Conservation (phyloP, 2,888 invertebrate genomes). For the Escarpia spicata region DNA sequence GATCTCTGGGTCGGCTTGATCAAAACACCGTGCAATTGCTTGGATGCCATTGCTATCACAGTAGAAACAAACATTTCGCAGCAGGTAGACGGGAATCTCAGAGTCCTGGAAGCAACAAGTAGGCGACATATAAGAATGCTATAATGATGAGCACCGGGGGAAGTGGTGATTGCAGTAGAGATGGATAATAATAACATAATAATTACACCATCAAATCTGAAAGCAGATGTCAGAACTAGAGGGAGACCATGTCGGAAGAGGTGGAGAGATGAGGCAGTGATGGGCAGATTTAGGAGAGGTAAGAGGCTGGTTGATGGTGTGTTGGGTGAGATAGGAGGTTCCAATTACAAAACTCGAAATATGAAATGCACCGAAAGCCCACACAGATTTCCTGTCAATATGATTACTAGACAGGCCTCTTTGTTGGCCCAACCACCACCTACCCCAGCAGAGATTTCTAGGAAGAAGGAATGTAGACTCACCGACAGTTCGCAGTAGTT, state of each 20-base stretch:
- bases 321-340: no score
- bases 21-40: constrained; percentile 87
- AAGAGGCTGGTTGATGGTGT: no score
- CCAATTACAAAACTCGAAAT: no score
- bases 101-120: constrained; percentile 76
- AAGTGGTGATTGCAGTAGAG: no score
- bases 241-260: no score
- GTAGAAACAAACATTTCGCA: constrained; percentile 92
- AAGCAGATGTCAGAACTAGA: no score
- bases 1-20: constrained; percentile 76
- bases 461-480: constrained; percentile 43
- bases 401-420: background rate
- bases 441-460: background rate
- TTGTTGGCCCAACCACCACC: no score
- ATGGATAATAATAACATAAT: no score
- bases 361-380: background rate
- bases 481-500: constrained; percentile 82
- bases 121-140: background rate
- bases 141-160: background rate
- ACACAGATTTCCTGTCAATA: background rate
- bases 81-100: constrained; percentile 86
- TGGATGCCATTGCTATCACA: constrained; percentile 90
- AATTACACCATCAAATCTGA: no score
- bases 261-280: no score
- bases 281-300: no score